Percentiles rank a stretch among this genome's conserved stretches.
These are phyloP conservation scores for Chelonus insularis DNA, from an alignment of 1,140 invertebrate species.

Conservation along the genomic window DNA sequence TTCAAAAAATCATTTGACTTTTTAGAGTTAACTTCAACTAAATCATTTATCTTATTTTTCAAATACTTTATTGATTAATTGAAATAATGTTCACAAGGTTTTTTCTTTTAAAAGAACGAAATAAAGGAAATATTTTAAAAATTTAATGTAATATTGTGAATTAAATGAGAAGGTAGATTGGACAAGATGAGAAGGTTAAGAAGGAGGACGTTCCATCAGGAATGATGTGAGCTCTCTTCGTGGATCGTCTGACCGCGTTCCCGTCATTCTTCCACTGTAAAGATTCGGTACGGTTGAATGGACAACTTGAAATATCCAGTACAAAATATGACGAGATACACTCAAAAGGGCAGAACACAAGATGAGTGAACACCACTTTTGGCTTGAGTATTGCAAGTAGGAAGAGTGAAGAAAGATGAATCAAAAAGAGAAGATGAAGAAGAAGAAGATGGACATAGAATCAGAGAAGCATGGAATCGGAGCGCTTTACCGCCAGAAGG, in stretches of 20 bases:
- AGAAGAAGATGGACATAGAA: slow-evolving; percentile 33
- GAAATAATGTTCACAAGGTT: no score
- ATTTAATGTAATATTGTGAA: no score
- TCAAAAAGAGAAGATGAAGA: slow-evolving; percentile 27
- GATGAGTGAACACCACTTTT: slow-evolving; percentile 22
- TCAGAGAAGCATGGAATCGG: slow-evolving; percentile 43
- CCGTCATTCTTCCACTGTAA: slow-evolving; percentile 17
- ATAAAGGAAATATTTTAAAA: no score
- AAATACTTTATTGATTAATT: no score
- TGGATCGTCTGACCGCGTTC: slow-evolving; percentile 18
- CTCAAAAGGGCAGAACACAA: slow-evolving; percentile 3
- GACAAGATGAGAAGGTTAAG: no score
- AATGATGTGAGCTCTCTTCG: slow-evolving; percentile 1
- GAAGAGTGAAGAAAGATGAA: slow-evolving; percentile 23
- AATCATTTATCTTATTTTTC: no score
- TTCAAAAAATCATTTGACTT: not conserved
- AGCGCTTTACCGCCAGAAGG: slow-evolving; percentile 45
- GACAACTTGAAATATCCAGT: slow-evolving; percentile 10
- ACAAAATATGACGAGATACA: slow-evolving; percentile 11
- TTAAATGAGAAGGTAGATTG: no score
- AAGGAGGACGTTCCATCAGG: slow-evolving; percentile 3
- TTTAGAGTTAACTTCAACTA: no score
- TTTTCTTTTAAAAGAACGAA: no score
- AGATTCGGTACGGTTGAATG: slow-evolving; percentile 25
- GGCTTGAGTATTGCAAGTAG: slow-evolving; percentile 17